Conservation (phyloP, 2,797 vertebrate genomes). For the Melanitta fusca region DNA sequence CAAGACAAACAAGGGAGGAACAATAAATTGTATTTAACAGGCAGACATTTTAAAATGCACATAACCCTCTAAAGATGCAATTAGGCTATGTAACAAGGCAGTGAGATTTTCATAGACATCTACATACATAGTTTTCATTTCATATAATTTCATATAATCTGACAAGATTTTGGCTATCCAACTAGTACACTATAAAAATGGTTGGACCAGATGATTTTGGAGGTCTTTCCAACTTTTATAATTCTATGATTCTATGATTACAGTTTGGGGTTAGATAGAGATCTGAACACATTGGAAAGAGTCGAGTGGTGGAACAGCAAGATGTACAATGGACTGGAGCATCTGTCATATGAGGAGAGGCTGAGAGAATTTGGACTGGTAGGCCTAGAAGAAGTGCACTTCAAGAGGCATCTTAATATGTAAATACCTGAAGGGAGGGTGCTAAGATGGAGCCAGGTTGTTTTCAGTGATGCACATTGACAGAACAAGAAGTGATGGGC, state of each 20-base stretch:
- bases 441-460: background rate
- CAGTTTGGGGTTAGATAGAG: background rate
- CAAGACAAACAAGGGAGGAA: slow-evolving; percentile 2
- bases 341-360: background rate
- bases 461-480: background rate
- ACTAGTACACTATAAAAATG: background rate
- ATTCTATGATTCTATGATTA: background rate
- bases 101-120: background rate
- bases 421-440: background rate
- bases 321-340: background rate
- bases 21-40: background rate
- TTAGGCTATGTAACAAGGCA: background rate
- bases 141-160: background rate
- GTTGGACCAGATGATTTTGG: too few relatives aligned
- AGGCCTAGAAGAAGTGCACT: too few relatives aligned
- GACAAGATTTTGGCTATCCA: background rate
- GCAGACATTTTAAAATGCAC: background rate
- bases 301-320: background rate
- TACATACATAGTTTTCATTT: background rate
- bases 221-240: too few relatives aligned
- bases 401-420: too few relatives aligned
- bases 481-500: background rate
- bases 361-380: background rate
- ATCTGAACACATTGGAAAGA: background rate
- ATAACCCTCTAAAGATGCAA: background rate